A percentile compares a stretch with the other conserved stretches of the same genome.
Evolutionary conservation across 2,888 invertebrate species (phyloP).

Genomic region (Leuctra nigra): DNA sequence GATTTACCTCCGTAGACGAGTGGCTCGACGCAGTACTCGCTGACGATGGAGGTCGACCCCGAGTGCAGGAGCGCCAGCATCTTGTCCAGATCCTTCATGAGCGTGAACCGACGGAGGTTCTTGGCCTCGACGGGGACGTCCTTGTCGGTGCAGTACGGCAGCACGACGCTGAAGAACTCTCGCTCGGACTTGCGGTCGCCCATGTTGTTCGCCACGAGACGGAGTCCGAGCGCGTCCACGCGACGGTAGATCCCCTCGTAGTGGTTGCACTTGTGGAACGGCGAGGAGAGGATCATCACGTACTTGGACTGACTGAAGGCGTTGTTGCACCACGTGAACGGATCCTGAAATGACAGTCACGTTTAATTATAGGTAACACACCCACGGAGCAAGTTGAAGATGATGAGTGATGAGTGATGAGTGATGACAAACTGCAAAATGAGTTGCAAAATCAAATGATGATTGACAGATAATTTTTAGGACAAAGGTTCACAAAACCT

Average conservation of each 20-base stretch:
- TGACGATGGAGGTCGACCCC: background rate
- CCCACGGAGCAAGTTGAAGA: too few relatives aligned
- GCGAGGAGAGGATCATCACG: slow-evolving; percentile 37
- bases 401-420: too few relatives aligned
- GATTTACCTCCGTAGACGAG: slow-evolving; percentile 8
- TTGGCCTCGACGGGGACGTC: slow-evolving; percentile 37
- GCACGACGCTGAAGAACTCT: slow-evolving; percentile 35
- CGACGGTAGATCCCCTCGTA: slow-evolving; percentile 33
- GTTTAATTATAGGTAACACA: too few relatives aligned
- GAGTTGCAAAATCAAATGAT: too few relatives aligned
- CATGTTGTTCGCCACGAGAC: slow-evolving; percentile 36
- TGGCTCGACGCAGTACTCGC: background rate
- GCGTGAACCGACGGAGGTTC: slow-evolving; percentile 34
- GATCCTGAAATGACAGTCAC: too few relatives aligned
- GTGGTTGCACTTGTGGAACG: slow-evolving; percentile 26
- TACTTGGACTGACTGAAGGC: slow-evolving; percentile 36
- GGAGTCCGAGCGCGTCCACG: slow-evolving; percentile 35
- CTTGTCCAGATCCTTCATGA: slow-evolving; percentile 36
- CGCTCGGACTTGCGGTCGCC: slow-evolving; percentile 32
- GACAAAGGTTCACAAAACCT: too few relatives aligned
- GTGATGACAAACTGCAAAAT: too few relatives aligned
- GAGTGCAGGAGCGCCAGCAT: slow-evolving; percentile 20
- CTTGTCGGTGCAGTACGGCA: slow-evolving; percentile 37
- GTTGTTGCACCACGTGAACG: slow-evolving; percentile 37
- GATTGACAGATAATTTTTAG: too few relatives aligned